phyloP scores from a whole-genome alignment of 2,113 vertebrate species.

The Bubo scandiacus region DNA sequence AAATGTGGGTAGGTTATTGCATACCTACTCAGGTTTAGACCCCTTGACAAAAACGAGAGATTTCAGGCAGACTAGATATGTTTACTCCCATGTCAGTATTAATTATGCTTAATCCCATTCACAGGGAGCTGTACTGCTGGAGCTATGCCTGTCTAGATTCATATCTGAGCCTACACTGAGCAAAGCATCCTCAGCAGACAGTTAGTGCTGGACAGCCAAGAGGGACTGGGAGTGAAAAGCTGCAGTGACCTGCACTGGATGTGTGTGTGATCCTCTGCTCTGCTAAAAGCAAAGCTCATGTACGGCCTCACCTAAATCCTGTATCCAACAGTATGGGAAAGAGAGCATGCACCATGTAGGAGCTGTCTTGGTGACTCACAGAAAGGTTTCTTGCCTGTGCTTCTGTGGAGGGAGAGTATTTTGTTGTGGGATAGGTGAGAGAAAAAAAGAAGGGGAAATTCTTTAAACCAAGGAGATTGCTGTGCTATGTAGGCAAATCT shows the following conservation, averaged over 20 bases:
- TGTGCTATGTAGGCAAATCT: neutral
- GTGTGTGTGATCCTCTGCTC: neutral
- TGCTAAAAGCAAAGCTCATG: neutral
- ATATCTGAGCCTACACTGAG: neutral
- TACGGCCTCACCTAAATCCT: neutral
- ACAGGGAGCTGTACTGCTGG: neutral
- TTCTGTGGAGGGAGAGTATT: neutral
- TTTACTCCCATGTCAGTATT: neutral
- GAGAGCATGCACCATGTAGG: fast-evolving
- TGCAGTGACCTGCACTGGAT: neutral
- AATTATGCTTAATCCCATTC: neutral
- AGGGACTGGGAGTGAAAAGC: neutral
- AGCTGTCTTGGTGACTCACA: neutral
- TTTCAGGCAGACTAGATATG: neutral
- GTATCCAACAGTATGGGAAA: neutral
- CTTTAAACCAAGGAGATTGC: neutral
- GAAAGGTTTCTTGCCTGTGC: neutral
- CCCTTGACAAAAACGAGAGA: neutral
- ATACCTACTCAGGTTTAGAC: neutral
- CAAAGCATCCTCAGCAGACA: neutral
- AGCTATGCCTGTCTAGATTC: neutral
- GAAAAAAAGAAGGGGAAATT: neutral
- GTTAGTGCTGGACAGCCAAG: neutral
- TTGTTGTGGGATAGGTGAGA: neutral
- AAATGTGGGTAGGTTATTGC: neutral